A percentile compares a stretch with the other conserved stretches of the same genome.
Conservation (phyloP, 2,797 vertebrate species). For the Thunnus albacares region DNA sequence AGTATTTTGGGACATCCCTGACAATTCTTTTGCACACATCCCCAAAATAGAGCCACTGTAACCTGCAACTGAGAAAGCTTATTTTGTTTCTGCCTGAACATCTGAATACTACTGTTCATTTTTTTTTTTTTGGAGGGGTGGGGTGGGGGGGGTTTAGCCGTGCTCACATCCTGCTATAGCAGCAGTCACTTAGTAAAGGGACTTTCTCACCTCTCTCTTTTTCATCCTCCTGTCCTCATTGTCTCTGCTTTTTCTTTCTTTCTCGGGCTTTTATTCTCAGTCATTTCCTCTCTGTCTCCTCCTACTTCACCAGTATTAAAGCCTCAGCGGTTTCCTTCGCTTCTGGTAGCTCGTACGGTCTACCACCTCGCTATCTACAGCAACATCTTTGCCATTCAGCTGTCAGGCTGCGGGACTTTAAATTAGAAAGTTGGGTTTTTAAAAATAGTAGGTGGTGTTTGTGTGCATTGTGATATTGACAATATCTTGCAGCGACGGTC, state of each 20-base stretch:
- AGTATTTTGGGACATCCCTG: conserved; percentile 55
- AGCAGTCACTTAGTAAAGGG: neutral
- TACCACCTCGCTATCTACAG: neutral
- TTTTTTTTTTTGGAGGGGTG: neutral
- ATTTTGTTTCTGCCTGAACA: conserved; percentile 14
- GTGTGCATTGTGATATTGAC: neutral
- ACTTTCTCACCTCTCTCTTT: conserved; percentile 2
- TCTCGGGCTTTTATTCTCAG: too few species aligned
- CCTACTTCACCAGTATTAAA: neutral
- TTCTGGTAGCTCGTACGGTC: neutral
- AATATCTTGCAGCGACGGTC: neutral
- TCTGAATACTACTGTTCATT: neutral
- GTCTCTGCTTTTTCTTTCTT: neutral
- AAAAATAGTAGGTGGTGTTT: neutral
- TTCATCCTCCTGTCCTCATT: conserved; percentile 47
- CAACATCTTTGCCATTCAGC: neutral
- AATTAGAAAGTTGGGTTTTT: neutral
- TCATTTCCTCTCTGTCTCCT: conserved; percentile 22
- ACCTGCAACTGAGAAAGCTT: neutral
- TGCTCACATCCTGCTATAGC: neutral
- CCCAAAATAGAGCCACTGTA: conserved; percentile 36
- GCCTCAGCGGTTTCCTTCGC: neutral
- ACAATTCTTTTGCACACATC: conserved; percentile 7
- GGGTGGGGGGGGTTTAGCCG: too few species aligned
- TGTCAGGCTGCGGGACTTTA: too few species aligned